A percentile compares a stretch with the other conserved stretches of the same genome.
phyloP scores from a whole-genome alignment of 2,888 invertebrate species.

The Podabrus alpinus region DNA sequence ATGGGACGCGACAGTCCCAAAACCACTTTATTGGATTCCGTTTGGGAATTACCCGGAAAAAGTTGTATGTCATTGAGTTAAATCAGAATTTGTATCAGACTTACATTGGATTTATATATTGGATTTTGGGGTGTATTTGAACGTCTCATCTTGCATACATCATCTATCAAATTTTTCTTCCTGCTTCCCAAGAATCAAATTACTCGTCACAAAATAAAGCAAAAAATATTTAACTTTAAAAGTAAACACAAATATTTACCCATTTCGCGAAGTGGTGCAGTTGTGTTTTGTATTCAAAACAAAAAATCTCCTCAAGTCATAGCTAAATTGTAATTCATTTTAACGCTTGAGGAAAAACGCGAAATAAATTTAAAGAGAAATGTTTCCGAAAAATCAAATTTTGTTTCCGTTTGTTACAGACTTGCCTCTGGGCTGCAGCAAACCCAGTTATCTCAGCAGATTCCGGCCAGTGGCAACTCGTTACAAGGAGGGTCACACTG shows the following conservation, averaged over 20 bases:
- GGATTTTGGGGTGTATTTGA: constrained; percentile 37
- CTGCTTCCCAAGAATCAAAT: background rate
- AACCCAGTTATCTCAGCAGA: constrained; percentile 61
- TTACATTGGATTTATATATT: constrained; percentile 37
- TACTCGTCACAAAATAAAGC: background rate
- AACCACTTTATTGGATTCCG: constrained; percentile 34
- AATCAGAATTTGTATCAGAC: constrained; percentile 36
- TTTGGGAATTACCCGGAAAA: constrained; percentile 35
- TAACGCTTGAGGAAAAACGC: constrained; percentile 23
- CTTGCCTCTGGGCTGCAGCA: constrained; percentile 59
- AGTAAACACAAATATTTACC: constrained; percentile 18
- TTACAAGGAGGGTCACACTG: constrained; percentile 65
- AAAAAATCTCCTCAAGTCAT: constrained; percentile 15
- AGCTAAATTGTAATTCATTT: constrained; percentile 25
- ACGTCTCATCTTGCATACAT: constrained; percentile 32
- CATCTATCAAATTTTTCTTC: constrained; percentile 24
- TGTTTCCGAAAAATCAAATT: constrained; percentile 30
- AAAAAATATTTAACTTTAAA: background rate
- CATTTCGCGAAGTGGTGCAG: background rate
- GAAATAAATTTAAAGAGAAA: constrained; percentile 29
- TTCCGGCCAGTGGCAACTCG: constrained; percentile 66
- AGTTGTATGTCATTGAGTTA: constrained; percentile 39
- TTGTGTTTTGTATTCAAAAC: constrained; percentile 15
- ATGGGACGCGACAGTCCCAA: constrained; percentile 29
- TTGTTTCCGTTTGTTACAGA: constrained; percentile 52